Base-by-base conservation (phyloP, 2,888 invertebrate species). In the Acanthosepion pharaonis region DNA sequence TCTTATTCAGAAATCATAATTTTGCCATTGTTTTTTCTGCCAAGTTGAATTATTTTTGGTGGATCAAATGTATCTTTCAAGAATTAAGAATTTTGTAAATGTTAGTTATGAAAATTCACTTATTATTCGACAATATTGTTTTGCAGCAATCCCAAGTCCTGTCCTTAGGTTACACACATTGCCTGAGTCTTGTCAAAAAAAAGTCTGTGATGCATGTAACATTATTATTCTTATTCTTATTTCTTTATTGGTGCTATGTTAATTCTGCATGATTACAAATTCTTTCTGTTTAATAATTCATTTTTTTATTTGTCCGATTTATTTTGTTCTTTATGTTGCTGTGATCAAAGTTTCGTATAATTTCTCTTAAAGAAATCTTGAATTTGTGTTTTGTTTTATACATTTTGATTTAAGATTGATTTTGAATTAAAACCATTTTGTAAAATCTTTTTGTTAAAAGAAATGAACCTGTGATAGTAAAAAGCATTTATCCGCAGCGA, bases 111-210 rank as follows among this genome's bases (percentile, higher is more conserved):
- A 78, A 55, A 92, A 92, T 48, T 42, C 18, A 93, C n/a, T 93
- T 93, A 93, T 93, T 49, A 93, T 93, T 28, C 51, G 51, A 49
- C 33, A 33, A 93, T 93, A 93, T 93, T 93, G n/a, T 93, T 93
- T 93, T 93, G 93, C 93, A 93, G 93, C 93, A 53, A 53, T 51
- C 93, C 93, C 93, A 93, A 53, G 49, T 49, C 51, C 92, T 92
- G 92, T 92, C 49, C 51, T 53, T 93, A 93, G 93, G 93, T 93
- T 93, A 53, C 93, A 93, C 78, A 78, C 93, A 93, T 93, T 93
- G 93, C 93, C 93, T 93, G 93, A 93, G 93, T 93, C 93, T 93
- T 93, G 93, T 93, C 78, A 78, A 33, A 78, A 59, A 33, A 93
- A 93, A 3, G n/a, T 93, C 51, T 93, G 51, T 93, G 53, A 28